These are phyloP conservation scores for Trachops cirrhosus DNA, from an alignment of 2,797 vertebrate species.

Conservation along the genomic window DNA sequence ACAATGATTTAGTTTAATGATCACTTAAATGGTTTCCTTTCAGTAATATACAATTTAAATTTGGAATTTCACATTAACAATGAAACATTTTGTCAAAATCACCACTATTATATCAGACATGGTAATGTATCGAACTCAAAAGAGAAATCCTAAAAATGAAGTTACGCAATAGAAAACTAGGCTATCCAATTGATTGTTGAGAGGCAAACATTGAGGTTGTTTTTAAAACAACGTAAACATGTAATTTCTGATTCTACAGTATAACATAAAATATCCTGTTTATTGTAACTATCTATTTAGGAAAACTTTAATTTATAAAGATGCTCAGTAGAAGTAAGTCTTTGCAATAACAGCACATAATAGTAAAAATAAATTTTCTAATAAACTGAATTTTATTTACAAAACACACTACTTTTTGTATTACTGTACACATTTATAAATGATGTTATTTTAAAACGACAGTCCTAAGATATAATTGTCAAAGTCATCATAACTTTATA, in stretches of 20 bases:
- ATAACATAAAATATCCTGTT: slow-evolving; percentile 39
- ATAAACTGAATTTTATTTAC: slow-evolving; percentile 30
- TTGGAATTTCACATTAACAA: slow-evolving; percentile 23
- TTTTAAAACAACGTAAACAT: slow-evolving; percentile 36
- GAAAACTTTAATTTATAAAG: slow-evolving; percentile 30
- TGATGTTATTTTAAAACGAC: slow-evolving; percentile 24
- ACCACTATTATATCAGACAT: neutral
- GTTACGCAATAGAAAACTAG: slow-evolving; percentile 15
- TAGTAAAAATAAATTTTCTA: slow-evolving; percentile 43
- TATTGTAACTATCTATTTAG: neutral
- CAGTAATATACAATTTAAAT: slow-evolving; percentile 29
- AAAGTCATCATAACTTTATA: slow-evolving; percentile 23
- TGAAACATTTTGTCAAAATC: slow-evolving; percentile 5
- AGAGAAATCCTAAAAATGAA: slow-evolving; percentile 28
- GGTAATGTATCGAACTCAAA: slow-evolving; percentile 5
- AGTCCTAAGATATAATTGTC: neutral
- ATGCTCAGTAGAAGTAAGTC: neutral
- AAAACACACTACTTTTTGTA: slow-evolving; percentile 28
- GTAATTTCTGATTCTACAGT: slow-evolving; percentile 20
- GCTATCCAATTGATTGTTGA: neutral
- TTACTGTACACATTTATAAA: neutral
- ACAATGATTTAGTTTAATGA: neutral
- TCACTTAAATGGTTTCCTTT: slow-evolving; percentile 32
- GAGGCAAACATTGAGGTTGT: neutral
- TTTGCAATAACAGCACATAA: slow-evolving; percentile 38